phyloP scores from a whole-genome alignment of 2,888 invertebrate species.

The Noctuana brunneofusca region DNA sequence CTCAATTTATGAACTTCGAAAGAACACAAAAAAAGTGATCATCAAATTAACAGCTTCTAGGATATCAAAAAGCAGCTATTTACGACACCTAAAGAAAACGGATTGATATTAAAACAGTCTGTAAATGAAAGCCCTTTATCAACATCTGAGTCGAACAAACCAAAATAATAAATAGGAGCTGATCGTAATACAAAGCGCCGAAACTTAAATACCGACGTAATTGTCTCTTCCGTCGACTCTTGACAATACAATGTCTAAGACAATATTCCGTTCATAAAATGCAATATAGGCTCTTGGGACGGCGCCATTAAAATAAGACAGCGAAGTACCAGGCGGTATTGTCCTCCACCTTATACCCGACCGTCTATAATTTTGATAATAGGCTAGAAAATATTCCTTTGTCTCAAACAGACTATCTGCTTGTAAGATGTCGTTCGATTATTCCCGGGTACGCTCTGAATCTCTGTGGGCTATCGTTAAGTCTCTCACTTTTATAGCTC shows the following conservation, averaged over 20 bases:
- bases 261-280: conserved; percentile 65
- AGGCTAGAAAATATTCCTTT: conserved; percentile 80
- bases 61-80: neutral
- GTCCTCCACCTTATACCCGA: conserved; percentile 58
- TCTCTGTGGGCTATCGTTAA: conserved; percentile 40
- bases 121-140: conserved; percentile 21
- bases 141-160: conserved; percentile 26
- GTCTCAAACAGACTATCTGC: conserved; percentile 68
- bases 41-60: neutral
- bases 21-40: no score
- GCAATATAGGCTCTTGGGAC: conserved; percentile 63
- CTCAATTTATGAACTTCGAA: no score
- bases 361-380: conserved; percentile 80
- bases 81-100: neutral
- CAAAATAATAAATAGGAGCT: conserved; percentile 31
- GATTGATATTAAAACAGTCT: conserved; percentile 19
- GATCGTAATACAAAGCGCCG: conserved; percentile 38
- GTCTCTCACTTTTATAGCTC: conserved; percentile 55
- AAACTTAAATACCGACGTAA: conserved; percentile 45
- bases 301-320: conserved; percentile 74
- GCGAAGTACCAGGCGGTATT: conserved; percentile 55
- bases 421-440: conserved; percentile 70
- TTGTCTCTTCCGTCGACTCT: conserved; percentile 45
- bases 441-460: conserved; percentile 47
- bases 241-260: conserved; percentile 56